Percentiles rank a stretch among this genome's conserved stretches.
Conservation (phyloP, 2,888 invertebrate genomes). For the Thera britannica region DNA sequence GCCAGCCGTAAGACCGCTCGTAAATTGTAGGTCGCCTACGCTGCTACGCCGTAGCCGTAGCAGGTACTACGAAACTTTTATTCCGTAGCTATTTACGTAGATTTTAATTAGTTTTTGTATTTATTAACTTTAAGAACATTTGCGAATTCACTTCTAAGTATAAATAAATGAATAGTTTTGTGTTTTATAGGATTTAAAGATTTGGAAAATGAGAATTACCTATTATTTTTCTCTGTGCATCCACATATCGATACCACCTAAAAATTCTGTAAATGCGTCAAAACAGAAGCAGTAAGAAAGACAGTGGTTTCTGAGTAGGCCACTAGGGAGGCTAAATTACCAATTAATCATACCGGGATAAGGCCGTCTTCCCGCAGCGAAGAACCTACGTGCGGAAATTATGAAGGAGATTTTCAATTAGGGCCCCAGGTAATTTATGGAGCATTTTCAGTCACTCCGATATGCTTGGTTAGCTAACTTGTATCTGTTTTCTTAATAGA, state of each 20-base stretch:
- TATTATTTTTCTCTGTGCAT: too few species aligned
- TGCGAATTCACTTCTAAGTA: too few species aligned
- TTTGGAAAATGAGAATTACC: too few species aligned
- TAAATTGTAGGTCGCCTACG: constrained; percentile 21
- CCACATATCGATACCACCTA: too few species aligned
- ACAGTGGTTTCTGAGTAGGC: constrained; percentile 7
- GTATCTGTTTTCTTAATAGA: too few species aligned
- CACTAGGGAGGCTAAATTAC: neutral
- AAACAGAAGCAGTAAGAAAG: neutral
- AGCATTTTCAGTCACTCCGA: neutral
- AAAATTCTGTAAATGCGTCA: neutral
- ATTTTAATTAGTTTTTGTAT: too few species aligned
- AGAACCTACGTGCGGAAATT: constrained; percentile 1
- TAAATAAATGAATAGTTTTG: too few species aligned
- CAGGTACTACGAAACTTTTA: constrained; percentile 21
- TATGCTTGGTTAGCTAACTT: too few species aligned
- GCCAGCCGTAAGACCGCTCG: constrained; percentile 23
- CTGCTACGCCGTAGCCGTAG: constrained; percentile 29
- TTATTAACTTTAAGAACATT: too few species aligned
- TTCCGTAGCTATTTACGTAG: neutral
- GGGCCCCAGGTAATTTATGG: neutral
- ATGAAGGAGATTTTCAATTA: constrained; percentile 2
- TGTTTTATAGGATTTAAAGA: too few species aligned
- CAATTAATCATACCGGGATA: constrained; percentile 24
- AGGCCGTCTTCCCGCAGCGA: constrained; percentile 4